Conservation (phyloP, 2,888 invertebrate species). For the Rhogogaster chlorosoma region DNA sequence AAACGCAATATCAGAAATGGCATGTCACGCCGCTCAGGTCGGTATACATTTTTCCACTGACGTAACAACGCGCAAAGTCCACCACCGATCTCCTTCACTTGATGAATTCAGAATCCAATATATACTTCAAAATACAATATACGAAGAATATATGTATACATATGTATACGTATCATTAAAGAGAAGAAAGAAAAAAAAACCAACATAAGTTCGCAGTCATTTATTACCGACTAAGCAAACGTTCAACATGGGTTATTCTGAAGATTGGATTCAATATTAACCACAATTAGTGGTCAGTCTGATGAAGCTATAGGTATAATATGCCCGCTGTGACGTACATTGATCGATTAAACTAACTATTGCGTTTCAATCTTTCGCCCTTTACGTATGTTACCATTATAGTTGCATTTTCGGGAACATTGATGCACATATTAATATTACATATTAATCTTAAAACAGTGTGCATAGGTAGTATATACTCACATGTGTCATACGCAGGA, state of each 20-base stretch:
- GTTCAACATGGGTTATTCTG: not conserved
- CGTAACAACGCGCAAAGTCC: not conserved
- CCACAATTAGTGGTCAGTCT: not conserved
- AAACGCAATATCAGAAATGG: not conserved
- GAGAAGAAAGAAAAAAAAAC: not conserved
- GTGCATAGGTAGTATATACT: not conserved
- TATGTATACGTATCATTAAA: not conserved
- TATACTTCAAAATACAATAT: too few relatives aligned
- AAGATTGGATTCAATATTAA: not conserved
- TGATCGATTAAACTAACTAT: not conserved
- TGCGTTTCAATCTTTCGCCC: slow-evolving; percentile 8
- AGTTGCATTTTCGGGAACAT: not conserved
- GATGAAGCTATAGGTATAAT: not conserved
- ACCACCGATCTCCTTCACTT: not conserved
- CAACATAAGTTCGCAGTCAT: not conserved
- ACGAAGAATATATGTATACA: too few relatives aligned
- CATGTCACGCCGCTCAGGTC: not conserved
- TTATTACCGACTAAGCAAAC: not conserved
- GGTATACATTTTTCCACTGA: not conserved
- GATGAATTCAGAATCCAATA: not conserved
- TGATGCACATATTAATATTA: not conserved
- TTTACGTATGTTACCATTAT: not conserved
- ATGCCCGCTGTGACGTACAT: not conserved
- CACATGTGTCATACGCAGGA: not conserved
- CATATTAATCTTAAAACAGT: not conserved